Conservation (phyloP, 2,888 invertebrate genomes). For the Nomada hirtipes region DNA sequence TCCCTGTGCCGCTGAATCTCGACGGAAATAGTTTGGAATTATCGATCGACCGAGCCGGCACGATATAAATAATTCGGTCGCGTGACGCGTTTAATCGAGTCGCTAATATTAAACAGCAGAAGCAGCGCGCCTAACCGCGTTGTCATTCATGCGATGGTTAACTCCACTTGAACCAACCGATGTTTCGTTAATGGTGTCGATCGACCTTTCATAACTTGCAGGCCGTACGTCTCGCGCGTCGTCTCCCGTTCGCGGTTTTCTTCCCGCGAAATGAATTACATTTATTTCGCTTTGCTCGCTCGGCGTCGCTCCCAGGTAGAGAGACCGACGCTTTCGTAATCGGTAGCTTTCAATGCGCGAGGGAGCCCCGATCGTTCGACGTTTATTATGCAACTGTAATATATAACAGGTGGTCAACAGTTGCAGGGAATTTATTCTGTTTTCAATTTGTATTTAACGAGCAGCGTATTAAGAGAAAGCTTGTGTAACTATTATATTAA, state of each 20-base stretch:
- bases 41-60: slow-evolving; percentile 7
- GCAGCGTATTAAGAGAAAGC: no score
- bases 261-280: background rate
- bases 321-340: background rate
- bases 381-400: no score
- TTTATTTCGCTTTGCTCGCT: no score
- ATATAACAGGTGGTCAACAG: no score
- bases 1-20: background rate
- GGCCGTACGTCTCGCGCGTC: background rate
- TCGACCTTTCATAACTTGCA: slow-evolving; percentile 45
- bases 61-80: slow-evolving; percentile 63
- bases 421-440: no score
- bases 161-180: slow-evolving; percentile 50
- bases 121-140: slow-evolving; percentile 32
- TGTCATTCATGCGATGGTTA: slow-evolving; percentile 52
- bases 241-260: background rate
- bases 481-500: no score
- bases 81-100: slow-evolving; percentile 49
- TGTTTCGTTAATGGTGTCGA: slow-evolving; percentile 44
- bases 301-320: background rate
- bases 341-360: background rate
- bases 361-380: background rate
- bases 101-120: slow-evolving; percentile 58
- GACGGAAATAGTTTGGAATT: slow-evolving; percentile 24
- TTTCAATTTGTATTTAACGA: no score